Evolutionary conservation across 2,888 invertebrate genomes (phyloP).

Genomic region (Agrochola litura): DNA sequence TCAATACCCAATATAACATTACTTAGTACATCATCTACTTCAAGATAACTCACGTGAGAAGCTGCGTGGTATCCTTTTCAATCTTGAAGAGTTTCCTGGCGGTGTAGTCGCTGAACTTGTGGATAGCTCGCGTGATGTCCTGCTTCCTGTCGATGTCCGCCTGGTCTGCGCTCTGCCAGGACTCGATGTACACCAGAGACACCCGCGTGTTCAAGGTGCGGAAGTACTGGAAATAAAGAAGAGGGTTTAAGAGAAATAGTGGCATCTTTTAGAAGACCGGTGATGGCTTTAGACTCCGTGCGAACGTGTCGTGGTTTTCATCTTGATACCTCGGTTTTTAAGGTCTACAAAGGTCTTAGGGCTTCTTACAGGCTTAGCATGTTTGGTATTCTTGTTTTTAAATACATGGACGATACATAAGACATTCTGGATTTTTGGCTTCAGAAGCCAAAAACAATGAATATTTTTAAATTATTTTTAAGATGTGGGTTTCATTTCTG

Average conservation of each 20-base stretch:
- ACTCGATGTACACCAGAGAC: constrained; percentile 98
- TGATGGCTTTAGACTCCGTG: neutral
- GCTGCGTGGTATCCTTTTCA: constrained; percentile 97
- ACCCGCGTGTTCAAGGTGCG: constrained; percentile 98
- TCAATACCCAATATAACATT: too few relatives aligned
- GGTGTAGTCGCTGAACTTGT: constrained; percentile 97
- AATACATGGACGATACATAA: neutral
- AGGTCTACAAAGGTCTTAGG: neutral
- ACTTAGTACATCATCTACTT: too few relatives aligned
- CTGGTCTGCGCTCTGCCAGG: constrained; percentile 98
- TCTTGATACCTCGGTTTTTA: neutral
- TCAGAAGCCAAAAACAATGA: neutral
- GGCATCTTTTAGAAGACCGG: neutral
- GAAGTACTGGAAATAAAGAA: constrained; percentile 93
- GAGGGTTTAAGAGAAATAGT: neutral
- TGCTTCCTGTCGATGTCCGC: constrained; percentile 95
- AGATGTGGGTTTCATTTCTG: neutral
- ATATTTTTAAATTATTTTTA: neutral
- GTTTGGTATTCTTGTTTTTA: neutral
- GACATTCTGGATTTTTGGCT: neutral
- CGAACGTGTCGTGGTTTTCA: neutral
- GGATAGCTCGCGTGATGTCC: constrained; percentile 97
- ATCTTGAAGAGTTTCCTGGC: constrained; percentile 96
- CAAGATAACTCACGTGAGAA: constrained; percentile 94
- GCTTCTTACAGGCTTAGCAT: too few relatives aligned